Evolutionary conservation across 2,113 vertebrate genomes (phyloP), one percentile per base, ranked within the genome.

Genomic region (Toxotes jaculatrix): DNA sequence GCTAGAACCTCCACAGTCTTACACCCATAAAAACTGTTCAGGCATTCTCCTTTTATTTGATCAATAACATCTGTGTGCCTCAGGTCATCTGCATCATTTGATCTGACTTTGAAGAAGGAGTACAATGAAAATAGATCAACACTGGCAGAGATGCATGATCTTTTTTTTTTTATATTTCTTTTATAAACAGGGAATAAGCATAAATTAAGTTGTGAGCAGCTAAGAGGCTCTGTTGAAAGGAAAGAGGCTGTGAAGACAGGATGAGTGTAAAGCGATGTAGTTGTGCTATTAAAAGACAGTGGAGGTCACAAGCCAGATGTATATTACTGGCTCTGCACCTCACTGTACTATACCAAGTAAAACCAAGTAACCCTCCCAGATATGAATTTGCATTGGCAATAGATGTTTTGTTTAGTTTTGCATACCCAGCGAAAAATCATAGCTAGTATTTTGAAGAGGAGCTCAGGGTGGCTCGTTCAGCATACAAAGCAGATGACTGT

Each of bases 101-200:
- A 82, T 83, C 67, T 63, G 53, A 55, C 56, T 60, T 64, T 77
- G 61, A 82, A 49, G 60, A 56, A 42, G 38, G n/a, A 61, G 43
- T 7, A 8, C 60, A 47, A 82, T 59, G 56, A 65, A 70, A 79
- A 16, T 14, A 47, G 62, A 80, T 74, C 66, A 77, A 77, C 67
- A 74, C 32, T n/a, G 11, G 27, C 77, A 42, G 34, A 80, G 77
- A 74, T 59, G 59, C 36, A 38, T 51, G 63, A 51, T 55, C 27
- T 27, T 27, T 27, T 27, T 27, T 27, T 27, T 27, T 27, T 27
- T 27, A 27, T 27, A 27, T 27, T 27, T 27, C 27, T 27, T 27
- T 27, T 27, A 27, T 27, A 57, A 80, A 77, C 63, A 51, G 40
- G 53, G 51, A 51, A 40, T 40, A 67, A 67, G 36, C 3, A 56